Evolutionary conservation across 2,888 invertebrate species (phyloP), one percentile per base, ranked within the genome.

Genomic region (Antitype chi): DNA sequence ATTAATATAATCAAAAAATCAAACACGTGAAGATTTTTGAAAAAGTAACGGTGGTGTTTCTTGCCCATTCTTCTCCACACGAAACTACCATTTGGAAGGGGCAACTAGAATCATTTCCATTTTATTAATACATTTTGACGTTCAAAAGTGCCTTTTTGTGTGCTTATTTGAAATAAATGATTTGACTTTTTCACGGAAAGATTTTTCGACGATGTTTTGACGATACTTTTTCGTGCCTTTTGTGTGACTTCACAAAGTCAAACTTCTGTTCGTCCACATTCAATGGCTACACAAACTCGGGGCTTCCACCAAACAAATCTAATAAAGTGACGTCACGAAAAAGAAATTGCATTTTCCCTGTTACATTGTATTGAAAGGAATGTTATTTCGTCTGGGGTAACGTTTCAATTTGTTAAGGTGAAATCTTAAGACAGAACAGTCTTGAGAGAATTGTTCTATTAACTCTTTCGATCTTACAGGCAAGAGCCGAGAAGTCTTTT

Each of bases 271-370:
- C 1, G 0, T n/a, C 5, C 1, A 7, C 8, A 17, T 49, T 20
- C 23, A 17, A 59, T 70, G n/a, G 28, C 43, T 25, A 38, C 23
- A 78, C 64, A 62, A 69, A 70, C 74, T 74, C 66, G 63, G 64
- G 63, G 68, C 80, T 78, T 83, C 77, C 57, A 70, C 82, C 80
- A 87, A 89, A 85, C 85, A 90, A 90, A 89, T 89, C 82, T 86
- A 89, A 89, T 90, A 89, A 88, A 87, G 84, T 86, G 87, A 85
- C 81, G 84, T 85, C 78, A 76, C 74, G 74, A 76, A 80, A 85
- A 84, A 83, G 70, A 85, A 81, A 89, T 89, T 86, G 87, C 86
- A 87, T 86, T 88, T 80, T 82, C 69, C 70, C 60, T 67, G 80
- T 80, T 74, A 85, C 74, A 70, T 78, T 87, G 80, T 85, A 84